Conservation (phyloP, 1,140 invertebrate genomes). For the Ceratina australensis region DNA sequence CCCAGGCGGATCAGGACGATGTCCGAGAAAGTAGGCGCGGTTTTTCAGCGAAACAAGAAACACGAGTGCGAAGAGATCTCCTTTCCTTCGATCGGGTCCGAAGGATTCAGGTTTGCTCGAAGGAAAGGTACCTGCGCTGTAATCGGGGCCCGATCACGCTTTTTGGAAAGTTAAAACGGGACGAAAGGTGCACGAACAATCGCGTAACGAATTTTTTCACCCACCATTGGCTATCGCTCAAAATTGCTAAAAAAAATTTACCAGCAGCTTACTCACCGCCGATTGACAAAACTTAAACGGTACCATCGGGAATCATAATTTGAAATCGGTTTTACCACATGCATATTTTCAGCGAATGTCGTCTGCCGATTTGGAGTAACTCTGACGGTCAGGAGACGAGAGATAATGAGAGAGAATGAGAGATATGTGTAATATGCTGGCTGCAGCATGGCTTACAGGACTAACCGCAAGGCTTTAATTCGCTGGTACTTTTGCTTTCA, state of each 20-base stretch:
- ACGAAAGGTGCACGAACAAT: neutral
- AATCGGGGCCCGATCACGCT: constrained; percentile 14
- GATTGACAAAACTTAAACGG: constrained; percentile 30
- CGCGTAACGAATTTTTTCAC: constrained; percentile 23
- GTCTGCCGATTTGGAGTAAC: constrained; percentile 2
- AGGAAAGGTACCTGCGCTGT: too few species aligned
- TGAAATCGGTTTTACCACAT: constrained; percentile 2
- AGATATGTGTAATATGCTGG: constrained; percentile 16
- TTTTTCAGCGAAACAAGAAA: constrained; percentile 7
- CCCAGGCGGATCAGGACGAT: neutral
- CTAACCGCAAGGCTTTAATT: constrained; percentile 76
- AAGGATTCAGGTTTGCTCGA: neutral
- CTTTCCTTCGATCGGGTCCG: neutral
- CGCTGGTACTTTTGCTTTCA: constrained; percentile 79
- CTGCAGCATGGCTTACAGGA: constrained; percentile 73
- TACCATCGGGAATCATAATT: neutral
- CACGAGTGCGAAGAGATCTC: neutral
- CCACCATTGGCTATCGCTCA: constrained; percentile 44
- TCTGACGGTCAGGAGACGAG: constrained; percentile 9
- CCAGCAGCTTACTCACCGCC: constrained; percentile 42
- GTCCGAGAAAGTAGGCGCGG: constrained; percentile 9
- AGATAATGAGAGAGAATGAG: neutral
- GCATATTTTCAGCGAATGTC: constrained; percentile 49
- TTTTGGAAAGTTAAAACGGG: neutral
- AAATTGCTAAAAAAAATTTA: constrained; percentile 35